These are phyloP conservation scores for Pseudolaguvia tuberculata DNA, from an alignment of 2,113 vertebrate species.

Conservation along the genomic window DNA sequence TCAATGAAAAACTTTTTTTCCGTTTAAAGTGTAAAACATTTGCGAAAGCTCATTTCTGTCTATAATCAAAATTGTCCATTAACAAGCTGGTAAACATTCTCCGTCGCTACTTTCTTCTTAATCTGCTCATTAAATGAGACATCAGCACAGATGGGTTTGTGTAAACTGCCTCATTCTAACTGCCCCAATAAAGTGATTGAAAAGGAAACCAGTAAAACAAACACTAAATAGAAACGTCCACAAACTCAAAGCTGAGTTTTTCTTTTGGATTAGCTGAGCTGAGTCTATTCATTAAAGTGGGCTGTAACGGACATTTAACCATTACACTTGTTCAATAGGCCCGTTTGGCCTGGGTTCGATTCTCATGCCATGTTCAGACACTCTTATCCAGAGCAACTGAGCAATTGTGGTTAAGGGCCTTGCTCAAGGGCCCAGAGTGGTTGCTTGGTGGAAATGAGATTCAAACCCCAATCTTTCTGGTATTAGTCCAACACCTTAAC, in stretches of 20 bases:
- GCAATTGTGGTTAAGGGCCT: no score
- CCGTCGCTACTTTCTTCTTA: not conserved
- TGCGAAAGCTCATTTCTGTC: not conserved
- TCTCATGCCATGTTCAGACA: no score
- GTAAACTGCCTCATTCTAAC: conserved; percentile 18
- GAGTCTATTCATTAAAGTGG: no score
- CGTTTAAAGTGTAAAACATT: conserved; percentile 1
- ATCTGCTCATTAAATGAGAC: not conserved
- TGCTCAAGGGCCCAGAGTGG: no score
- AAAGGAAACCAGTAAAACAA: conserved; percentile 1
- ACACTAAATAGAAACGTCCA: conserved; percentile 19
- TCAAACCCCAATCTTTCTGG: no score
- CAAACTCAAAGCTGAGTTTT: not conserved
- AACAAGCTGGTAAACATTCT: not conserved
- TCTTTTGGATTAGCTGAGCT: not conserved
- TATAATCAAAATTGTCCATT: not conserved
- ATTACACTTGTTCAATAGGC: no score
- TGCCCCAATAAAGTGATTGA: not conserved
- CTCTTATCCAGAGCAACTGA: no score
- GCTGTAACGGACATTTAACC: no score
- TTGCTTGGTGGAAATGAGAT: no score
- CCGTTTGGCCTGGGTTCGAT: no score
- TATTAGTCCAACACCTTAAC: no score
- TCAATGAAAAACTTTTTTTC: not conserved
- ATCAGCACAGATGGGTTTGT: conserved; percentile 22